Conservation (phyloP, 1,140 invertebrate species). For the Procambarus clarkii region DNA sequence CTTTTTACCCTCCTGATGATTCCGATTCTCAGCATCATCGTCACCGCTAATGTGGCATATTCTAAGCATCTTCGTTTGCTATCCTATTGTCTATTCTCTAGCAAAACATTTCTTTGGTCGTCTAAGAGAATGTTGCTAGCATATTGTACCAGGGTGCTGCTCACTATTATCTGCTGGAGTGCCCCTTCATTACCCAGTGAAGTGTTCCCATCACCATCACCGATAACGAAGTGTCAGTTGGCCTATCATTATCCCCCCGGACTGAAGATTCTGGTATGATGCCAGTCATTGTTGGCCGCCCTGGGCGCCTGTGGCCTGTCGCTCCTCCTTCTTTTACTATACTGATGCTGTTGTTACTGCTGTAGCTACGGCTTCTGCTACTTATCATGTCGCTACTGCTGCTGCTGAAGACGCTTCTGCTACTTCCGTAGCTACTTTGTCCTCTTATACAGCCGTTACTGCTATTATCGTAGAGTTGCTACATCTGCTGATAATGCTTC, state of each 20-base stretch:
- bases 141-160: neutral
- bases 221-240: conserved; percentile 29
- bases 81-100: too few relatives aligned
- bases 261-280: neutral
- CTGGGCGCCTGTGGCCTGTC: neutral
- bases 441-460: too few relatives aligned
- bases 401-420: neutral
- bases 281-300: conserved; percentile 1
- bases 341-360: neutral
- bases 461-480: neutral
- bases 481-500: neutral
- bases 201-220: conserved; percentile 18
- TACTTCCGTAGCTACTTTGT: too few relatives aligned
- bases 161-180: neutral
- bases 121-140: neutral
- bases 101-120: too few relatives aligned
- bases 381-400: neutral
- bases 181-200: neutral
- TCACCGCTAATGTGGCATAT: too few relatives aligned
- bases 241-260: conserved; percentile 18
- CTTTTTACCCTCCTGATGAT: too few relatives aligned
- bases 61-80: too few relatives aligned
- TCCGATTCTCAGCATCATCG: too few relatives aligned
- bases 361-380: neutral
- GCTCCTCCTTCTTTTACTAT: neutral